Base-by-base conservation (phyloP, 2,113 vertebrate genomes). In the Spheniscus mendiculus region DNA sequence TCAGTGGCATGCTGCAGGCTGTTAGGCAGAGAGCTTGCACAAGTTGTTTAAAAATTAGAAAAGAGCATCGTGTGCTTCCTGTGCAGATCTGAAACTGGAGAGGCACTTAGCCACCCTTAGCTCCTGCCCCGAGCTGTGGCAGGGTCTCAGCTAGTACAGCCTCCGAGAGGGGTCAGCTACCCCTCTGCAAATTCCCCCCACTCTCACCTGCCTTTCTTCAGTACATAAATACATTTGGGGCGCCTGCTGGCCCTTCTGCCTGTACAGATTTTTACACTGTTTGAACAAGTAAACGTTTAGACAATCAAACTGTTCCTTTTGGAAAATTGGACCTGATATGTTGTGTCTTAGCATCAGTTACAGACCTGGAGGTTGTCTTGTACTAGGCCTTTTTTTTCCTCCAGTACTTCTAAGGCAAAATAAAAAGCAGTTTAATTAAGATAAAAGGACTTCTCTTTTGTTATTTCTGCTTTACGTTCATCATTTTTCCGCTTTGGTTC, bases 21-120 rank as follows among this genome's bases (percentile, higher is more conserved):
- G 91, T 96, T 97, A 85, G 53, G 27, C 87, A 90, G 40, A 93
- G 84, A 78, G 63, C 77, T 98, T 98, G 95, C 97, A 93, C 85
- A 97, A 98, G 84, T 45, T 13, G 2, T 79, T 89, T 91, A 95
- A 91, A 89, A 96, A 95, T 97, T 86, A 96, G 82, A 98, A 98
- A 96, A 96, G 5, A 90, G 56, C 82, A 83, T 53, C 10, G 5
- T 87, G 94, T 89, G n/a, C 62, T 93, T 90, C 69, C 61, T 89
- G 83, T 56, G 73, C 81, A 85, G 77, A 77, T 72, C 71, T 77
- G 95, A 93, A 97, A 95, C 74, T 38, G 45, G 73, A 58, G 36
- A 72, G 49, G 62, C 47, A 34, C 47, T 56, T 12, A 30, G 15
- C 20, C 53, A 36, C 61, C 42, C 49, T n/a, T 5, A 29, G 19